Conservation (phyloP, 2,888 invertebrate genomes). For the Antitype chi region DNA sequence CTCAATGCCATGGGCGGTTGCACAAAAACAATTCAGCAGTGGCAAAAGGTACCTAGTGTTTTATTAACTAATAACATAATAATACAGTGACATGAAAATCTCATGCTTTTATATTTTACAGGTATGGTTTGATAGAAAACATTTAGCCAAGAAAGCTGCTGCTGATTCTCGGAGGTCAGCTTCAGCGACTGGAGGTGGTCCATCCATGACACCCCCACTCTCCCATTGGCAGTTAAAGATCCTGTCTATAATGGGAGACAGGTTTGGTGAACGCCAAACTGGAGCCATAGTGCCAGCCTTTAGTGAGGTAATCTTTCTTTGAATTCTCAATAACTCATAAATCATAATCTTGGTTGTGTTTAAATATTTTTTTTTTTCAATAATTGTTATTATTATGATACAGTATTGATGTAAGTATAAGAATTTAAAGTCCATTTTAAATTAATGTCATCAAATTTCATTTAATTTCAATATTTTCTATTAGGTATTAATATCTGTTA, state of each 20-base stretch:
- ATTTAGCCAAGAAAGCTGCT: neutral
- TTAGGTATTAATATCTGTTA: neutral
- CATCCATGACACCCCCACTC: too few relatives aligned
- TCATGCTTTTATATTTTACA: neutral
- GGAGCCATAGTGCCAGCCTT: neutral
- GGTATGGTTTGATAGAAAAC: neutral
- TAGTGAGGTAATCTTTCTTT: too few relatives aligned
- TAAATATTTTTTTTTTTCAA: too few relatives aligned
- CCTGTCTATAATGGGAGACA: too few relatives aligned
- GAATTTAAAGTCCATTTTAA: too few relatives aligned
- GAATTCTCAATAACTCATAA: too few relatives aligned
- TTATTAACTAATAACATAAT: neutral
- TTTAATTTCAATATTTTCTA: neutral
- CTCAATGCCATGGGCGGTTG: neutral
- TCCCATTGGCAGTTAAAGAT: too few relatives aligned
- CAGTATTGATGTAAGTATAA: too few relatives aligned
- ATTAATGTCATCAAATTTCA: neutral
- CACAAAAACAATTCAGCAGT: neutral
- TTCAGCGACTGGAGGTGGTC: too few relatives aligned
- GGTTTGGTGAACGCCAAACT: constrained; percentile 1
- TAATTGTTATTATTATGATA: too few relatives aligned
- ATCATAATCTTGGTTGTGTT: too few relatives aligned
- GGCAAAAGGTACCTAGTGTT: neutral
- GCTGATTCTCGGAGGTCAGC: neutral
- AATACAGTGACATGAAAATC: too few relatives aligned